phyloP scores from a whole-genome alignment of 2,113 vertebrate species.

The Rattus norvegicus region GRCr8 NC_086032.1:7253501-7254000 shows the following conservation, averaged over 20 bases:
- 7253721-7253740: neutral
- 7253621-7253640: neutral
- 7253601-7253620: neutral
- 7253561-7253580: neutral
- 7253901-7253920: neutral
- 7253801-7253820: neutral
- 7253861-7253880: neutral
- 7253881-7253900: neutral
- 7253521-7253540: neutral
- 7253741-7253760: neutral
- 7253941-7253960: constrained; percentile 22
- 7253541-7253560: neutral
- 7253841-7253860: neutral
- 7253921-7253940: neutral
- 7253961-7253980: neutral
- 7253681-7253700: neutral
- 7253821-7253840: neutral
- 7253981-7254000: neutral
- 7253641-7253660: constrained; percentile 15
- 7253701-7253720: neutral
- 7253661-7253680: neutral
- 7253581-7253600: neutral
- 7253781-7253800: neutral
- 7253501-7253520: neutral
- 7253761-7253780: neutral